phyloP scores from a whole-genome alignment of 2,113 vertebrate genomes.

The Epinephelus moara region DNA sequence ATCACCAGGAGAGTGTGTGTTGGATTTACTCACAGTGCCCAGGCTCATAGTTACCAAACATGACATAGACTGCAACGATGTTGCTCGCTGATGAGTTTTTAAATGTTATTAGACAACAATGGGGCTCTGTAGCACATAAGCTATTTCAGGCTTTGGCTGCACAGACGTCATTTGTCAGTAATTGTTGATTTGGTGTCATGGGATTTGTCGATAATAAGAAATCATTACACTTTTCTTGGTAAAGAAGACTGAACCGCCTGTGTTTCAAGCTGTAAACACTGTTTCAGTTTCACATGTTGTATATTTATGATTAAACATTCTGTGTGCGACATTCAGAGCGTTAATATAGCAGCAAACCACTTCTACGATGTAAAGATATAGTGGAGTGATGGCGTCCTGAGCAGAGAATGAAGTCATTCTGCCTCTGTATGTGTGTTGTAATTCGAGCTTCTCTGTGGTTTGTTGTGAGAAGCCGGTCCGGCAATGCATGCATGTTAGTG shows the following conservation, averaged over 20 bases:
- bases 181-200: conserved; percentile 1
- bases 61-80: not conserved
- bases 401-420: no score
- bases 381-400: no score
- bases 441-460: no score
- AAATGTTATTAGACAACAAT: not conserved
- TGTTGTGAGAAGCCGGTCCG: no score
- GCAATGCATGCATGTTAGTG: no score
- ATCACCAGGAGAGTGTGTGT: not conserved
- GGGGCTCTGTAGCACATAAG: not conserved
- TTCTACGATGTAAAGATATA: no score
- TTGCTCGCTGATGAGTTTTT: not conserved
- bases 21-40: not conserved
- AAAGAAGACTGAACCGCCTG: not conserved
- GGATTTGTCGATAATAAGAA: not conserved
- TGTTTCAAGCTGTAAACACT: not conserved
- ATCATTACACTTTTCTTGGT: not conserved
- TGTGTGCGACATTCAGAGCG: no score
- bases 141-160: not conserved
- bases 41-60: not conserved
- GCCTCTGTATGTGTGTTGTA: no score
- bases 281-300: not conserved
- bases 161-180: not conserved
- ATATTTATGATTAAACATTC: not conserved
- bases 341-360: no score